Evolutionary conservation across 1,140 invertebrate genomes (phyloP).

Genomic region (Drosophila subpulchrella): DNA sequence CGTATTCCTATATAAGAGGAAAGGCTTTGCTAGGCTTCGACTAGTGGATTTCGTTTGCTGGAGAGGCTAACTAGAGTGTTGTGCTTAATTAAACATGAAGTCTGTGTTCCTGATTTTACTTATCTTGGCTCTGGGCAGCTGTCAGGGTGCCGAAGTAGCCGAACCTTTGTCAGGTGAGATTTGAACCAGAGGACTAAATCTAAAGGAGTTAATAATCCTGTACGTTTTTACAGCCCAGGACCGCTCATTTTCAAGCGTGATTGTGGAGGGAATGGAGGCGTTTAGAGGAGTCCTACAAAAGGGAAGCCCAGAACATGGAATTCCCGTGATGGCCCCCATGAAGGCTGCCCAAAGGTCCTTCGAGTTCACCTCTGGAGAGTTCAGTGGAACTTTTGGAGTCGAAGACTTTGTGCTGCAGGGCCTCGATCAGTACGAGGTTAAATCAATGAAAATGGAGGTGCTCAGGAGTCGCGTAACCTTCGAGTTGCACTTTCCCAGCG

Average conservation of each 20-base stretch:
- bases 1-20: slow-evolving; percentile 54
- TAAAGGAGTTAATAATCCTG: not conserved
- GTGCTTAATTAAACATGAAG: slow-evolving; percentile 58
- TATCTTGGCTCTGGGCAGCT: slow-evolving; percentile 40
- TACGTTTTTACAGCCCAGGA: slow-evolving; percentile 36
- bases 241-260: slow-evolving; percentile 57
- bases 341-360: slow-evolving; percentile 38
- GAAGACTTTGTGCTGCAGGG: slow-evolving; percentile 56
- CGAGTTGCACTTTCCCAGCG: slow-evolving; percentile 50
- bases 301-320: slow-evolving; percentile 53
- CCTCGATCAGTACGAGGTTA: slow-evolving; percentile 63
- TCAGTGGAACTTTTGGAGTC: slow-evolving; percentile 41
- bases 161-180: slow-evolving; percentile 52
- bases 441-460: slow-evolving; percentile 31
- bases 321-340: slow-evolving; percentile 69
- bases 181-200: too few relatives aligned
- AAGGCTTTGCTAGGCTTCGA: not conserved
- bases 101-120: slow-evolving; percentile 48
- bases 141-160: slow-evolving; percentile 37
- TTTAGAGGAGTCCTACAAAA: slow-evolving; percentile 52
- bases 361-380: slow-evolving; percentile 34
- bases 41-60: slow-evolving; percentile 15
- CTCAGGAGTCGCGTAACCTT: slow-evolving; percentile 41
- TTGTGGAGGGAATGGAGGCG: slow-evolving; percentile 47
- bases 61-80: slow-evolving; percentile 10